Evolutionary conservation across 2,113 vertebrate genomes (phyloP), one percentile per base, ranked within the genome.

Genomic region (Oryzias curvinotus): DNA sequence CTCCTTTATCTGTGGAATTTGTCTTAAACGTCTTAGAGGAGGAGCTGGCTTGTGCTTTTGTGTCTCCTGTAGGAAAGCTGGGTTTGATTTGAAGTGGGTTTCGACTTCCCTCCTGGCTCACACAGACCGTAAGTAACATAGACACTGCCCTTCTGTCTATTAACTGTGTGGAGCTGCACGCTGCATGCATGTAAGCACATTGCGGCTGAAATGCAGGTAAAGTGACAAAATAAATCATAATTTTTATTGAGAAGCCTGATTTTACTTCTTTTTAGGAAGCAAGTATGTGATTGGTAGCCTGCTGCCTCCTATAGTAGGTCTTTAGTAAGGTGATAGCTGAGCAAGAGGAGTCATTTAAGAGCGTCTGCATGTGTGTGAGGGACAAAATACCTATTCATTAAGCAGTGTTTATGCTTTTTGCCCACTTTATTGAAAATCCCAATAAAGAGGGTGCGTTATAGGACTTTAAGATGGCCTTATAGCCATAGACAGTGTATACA

Each of bases 251-350:
- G 5, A 14, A 55, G 36, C 18, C 44, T 71, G 57, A 10, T 16
- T 63, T 74, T 75, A 62, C 71, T 81, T 62, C 30, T 64, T 43
- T 75, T 73, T 53, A 72, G 68, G 41, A 41, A 41, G 66, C 56
- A 68, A 68, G 82, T 54, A 82, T 87, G 89, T 65, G 73, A 3
- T 16, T 75, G 77, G 69, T 78, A 85, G 78, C 60, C 71, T 52
- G 67, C 65, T 60, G 14, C 42, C 52, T 57, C 63, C 66, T 71
- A 28, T 75, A 75, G 56, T 58, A 71, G 78, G 81, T 84, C 70
- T 81, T 86, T 87, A 89, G 62, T 70, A 79, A 82, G 72, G 75
- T 87, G 89, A 90, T 84, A 85, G 72, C 79, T 75, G 67, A 65
- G 68, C 70, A 77, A 71, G 55, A 5, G 75, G 73, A 69, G 54